Evolutionary conservation across 2,888 invertebrate genomes (phyloP).

Genomic region (Cephus nigrinus): DNA sequence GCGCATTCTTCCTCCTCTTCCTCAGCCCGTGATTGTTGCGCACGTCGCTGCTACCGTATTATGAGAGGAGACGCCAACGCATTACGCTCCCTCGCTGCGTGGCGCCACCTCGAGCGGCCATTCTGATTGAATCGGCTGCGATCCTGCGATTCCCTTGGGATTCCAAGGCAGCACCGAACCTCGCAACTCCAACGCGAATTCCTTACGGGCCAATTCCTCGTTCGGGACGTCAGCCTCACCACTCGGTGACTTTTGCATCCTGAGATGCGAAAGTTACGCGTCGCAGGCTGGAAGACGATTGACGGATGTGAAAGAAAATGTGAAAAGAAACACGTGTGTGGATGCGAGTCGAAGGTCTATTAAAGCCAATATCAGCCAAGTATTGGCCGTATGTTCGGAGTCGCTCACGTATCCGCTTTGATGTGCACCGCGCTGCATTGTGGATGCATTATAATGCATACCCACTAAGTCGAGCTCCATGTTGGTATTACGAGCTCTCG

Average conservation of each 20-base stretch:
- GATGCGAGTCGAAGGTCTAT: background rate
- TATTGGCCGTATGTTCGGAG: constrained; percentile 14
- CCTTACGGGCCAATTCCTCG: background rate
- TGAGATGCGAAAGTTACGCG: background rate
- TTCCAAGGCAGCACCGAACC: background rate
- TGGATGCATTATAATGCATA: constrained; percentile 61
- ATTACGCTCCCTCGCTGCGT: constrained; percentile 29
- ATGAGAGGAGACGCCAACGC: constrained; percentile 41
- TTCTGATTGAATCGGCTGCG: constrained; percentile 51
- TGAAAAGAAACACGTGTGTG: background rate
- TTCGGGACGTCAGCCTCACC: background rate
- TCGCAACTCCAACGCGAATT: background rate
- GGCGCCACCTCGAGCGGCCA: constrained; percentile 55
- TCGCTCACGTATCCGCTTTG: constrained; percentile 57
- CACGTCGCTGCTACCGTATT: constrained; percentile 36
- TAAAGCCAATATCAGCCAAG: background rate
- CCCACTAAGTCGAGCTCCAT: constrained; percentile 38
- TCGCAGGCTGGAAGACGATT: background rate
- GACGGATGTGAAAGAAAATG: background rate
- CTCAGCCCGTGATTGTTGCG: constrained; percentile 30
- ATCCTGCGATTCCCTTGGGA: constrained; percentile 17
- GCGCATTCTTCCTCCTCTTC: constrained; percentile 5
- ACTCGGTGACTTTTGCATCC: background rate
- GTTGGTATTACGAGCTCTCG: constrained; percentile 47
- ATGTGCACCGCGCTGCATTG: constrained; percentile 59